phyloP scores from a whole-genome alignment of 2,888 invertebrate species.

The Amphimallon solstitiale region DNA sequence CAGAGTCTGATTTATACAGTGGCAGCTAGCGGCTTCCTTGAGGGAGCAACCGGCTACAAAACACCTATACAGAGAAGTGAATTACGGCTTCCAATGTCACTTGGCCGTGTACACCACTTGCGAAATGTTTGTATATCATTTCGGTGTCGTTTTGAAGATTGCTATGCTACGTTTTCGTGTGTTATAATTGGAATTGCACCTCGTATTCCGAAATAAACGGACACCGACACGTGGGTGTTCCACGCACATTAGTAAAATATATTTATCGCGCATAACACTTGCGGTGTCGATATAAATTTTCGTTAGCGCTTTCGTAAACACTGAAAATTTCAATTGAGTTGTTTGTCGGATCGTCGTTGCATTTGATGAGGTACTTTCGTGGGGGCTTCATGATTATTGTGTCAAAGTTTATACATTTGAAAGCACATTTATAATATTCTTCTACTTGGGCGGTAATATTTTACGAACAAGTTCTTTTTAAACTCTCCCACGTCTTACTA shows the following conservation, averaged over 20 bases:
- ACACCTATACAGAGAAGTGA: conserved; percentile 58
- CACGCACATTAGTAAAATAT: conserved; percentile 36
- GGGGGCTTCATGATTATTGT: background rate
- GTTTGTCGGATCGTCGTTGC: conserved; percentile 10
- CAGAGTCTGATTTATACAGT: conserved; percentile 58
- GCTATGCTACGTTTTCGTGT: conserved; percentile 52
- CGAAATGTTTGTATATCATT: conserved; percentile 60
- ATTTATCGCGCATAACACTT: conserved; percentile 31
- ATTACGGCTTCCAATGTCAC: conserved; percentile 58
- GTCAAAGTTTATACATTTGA: no score
- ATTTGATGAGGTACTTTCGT: background rate
- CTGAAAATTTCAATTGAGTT: conserved; percentile 24
- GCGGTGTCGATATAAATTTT: conserved; percentile 32
- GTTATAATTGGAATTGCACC: conserved; percentile 58
- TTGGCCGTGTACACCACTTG: conserved; percentile 59
- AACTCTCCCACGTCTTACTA: no score
- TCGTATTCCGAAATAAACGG: conserved; percentile 49
- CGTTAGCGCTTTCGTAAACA: conserved; percentile 9
- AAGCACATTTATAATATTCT: no score
- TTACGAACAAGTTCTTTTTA: no score
- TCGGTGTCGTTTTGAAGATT: conserved; percentile 56
- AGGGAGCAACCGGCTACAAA: conserved; percentile 56
- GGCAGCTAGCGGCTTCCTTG: conserved; percentile 57
- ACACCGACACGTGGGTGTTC: conserved; percentile 49
- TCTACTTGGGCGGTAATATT: no score